Percentiles rank a stretch among this genome's conserved stretches.
phyloP scores from a whole-genome alignment of 2,888 invertebrate species.

The Drosophila gaucha region DNA sequence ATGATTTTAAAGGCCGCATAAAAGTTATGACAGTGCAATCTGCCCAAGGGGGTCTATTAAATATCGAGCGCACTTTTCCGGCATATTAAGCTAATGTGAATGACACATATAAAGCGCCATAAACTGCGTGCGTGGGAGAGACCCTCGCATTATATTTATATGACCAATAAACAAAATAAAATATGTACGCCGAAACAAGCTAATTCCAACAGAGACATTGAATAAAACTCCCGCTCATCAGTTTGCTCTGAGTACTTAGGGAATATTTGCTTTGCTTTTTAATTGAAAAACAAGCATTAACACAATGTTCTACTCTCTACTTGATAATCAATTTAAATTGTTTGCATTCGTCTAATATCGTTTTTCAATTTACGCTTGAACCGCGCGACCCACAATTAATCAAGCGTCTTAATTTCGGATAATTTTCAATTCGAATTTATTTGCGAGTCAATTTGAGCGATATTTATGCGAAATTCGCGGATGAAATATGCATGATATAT shows the following conservation, averaged over 20 bases:
- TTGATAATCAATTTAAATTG: background rate
- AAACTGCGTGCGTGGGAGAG: conserved; percentile 41
- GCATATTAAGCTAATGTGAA: conserved; percentile 73
- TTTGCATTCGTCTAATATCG: conserved; percentile 28
- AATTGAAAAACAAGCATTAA: background rate
- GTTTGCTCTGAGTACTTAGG: conserved; percentile 13
- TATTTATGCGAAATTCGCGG: conserved; percentile 20
- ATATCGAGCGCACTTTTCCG: conserved; percentile 62
- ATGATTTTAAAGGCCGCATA: conserved; percentile 74
- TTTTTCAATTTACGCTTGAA: conserved; percentile 39
- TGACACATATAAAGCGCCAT: conserved; percentile 54
- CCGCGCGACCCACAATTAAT: conserved; percentile 44
- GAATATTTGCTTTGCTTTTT: background rate
- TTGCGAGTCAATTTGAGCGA: conserved; percentile 17
- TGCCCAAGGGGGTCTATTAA: conserved; percentile 52
- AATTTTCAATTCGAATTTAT: conserved; percentile 11
- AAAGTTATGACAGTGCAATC: conserved; percentile 69
- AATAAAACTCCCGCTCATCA: conserved; percentile 31
- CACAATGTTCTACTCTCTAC: background rate
- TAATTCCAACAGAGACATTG: conserved; percentile 34
- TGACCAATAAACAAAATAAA: conserved; percentile 66
- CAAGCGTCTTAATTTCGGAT: conserved; percentile 24
- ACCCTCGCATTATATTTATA: conserved; percentile 69
- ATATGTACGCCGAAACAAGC: conserved; percentile 51
- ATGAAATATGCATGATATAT: conserved; percentile 44